Conservation (phyloP, 1,140 invertebrate species). For the Camponotus pennsylvanicus region DNA sequence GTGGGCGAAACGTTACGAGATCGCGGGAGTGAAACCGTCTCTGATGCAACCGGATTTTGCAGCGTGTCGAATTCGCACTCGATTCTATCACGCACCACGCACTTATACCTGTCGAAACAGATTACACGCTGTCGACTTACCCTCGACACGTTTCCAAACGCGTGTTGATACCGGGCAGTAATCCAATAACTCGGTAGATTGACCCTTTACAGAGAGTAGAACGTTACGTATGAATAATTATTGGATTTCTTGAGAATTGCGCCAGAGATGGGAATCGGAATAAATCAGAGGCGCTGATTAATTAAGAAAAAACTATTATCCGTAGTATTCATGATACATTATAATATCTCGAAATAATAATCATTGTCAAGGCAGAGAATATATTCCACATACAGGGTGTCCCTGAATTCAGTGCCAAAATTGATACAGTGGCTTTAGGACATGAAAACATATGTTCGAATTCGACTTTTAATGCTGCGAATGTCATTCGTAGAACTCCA, state of each 20-base stretch:
- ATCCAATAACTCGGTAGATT: conserved; percentile 42
- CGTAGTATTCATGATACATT: too few species aligned
- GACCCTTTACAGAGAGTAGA: conserved; percentile 18
- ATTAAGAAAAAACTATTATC: too few species aligned
- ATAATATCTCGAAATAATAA: too few species aligned
- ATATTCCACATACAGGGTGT: too few species aligned
- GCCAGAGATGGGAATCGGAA: neutral
- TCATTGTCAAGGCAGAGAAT: too few species aligned
- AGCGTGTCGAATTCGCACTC: neutral
- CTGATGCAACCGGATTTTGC: conserved; percentile 17
- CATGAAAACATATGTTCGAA: too few species aligned
- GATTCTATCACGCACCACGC: neutral
- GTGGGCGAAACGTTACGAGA: neutral
- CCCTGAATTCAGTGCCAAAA: too few species aligned
- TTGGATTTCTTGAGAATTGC: neutral
- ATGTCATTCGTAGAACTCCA: too few species aligned
- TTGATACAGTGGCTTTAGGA: too few species aligned
- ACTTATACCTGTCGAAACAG: conserved; percentile 51
- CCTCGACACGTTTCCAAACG: neutral
- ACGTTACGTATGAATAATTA: conserved; percentile 7
- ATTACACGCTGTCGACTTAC: conserved; percentile 49
- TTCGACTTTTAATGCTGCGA: too few species aligned
- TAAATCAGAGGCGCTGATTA: too few species aligned
- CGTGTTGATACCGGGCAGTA: conserved; percentile 29
- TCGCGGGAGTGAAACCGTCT: neutral